Evolutionary conservation across 2,113 vertebrate genomes (phyloP), one percentile per base, ranked within the genome.

Genomic region (Odontophorus gujanensis): DNA sequence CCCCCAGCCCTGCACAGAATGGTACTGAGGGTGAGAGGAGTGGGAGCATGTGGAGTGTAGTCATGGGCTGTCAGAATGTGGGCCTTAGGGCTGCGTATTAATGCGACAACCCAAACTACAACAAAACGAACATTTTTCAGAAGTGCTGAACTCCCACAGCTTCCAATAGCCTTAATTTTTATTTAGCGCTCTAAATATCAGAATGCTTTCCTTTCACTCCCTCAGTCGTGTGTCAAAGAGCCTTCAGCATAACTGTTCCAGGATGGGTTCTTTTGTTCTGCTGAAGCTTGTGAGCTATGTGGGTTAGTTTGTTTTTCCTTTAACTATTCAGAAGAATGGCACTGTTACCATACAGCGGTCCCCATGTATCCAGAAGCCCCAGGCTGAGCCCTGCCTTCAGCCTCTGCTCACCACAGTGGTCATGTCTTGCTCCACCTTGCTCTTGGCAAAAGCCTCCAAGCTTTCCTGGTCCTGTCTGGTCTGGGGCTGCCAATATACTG

Each of bases 11-110:
- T 42, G 15, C 17, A 57, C 38, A 72, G 48, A 80, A 11, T 45
- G 34, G 42, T 25, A 4, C 28, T n/a, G 12, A 47, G 13, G 73
- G 19, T 4, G 43, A 79, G 61, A 47, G 55, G 34, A 3, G 36
- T 81, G 43, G 61, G 61, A 78, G 20, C 13, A 24, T 9, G 9
- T 20, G 0, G 8, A 14, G 47, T 81, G 67, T 81, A 92, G 83
- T 86, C 87, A 81, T 15, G 63, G 43, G 25, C 78, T 78, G 84
- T 84, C 61, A 90, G 94, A 92, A 45, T 65, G 47, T 18, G 81
- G 28, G 34, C 84, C 84, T 72, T 13, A 51, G 71, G 81, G 91
- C 69, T 93, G 84, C 85, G 71, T 90, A 90, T 92, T 86, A 95
- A 93, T 81, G 38, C 34, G 74, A 84, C 80, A 86, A 75, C 26